Base-by-base conservation (phyloP, 2,113 vertebrate species). In the Charina bottae region DNA sequence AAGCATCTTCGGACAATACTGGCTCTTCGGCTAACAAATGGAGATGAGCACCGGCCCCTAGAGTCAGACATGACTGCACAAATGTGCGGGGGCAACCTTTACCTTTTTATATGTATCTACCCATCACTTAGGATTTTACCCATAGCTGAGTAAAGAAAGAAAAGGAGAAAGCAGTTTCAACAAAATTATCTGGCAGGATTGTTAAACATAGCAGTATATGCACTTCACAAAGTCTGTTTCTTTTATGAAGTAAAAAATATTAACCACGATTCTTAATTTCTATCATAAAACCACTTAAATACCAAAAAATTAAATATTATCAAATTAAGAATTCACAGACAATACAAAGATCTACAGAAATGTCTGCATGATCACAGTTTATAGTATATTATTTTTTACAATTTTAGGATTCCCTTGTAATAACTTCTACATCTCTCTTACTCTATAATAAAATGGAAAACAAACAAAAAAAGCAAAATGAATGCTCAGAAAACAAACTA, bases 161-260 rank as follows among this genome's bases (percentile, higher is more conserved):
- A 89, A 89, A 49, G 8, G 42, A 64, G 4, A 64, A 89, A 64
- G 37, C 11, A 64, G 64, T 62, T 89, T 53, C 2, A 49, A 64
- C 7, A 19, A 0, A 62, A 49, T 33, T 0, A 3, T 88, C 56
- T 88, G 12, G 13, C 19, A 60, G 1, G 6, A 1, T 37, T 58
- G n/a, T 55, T 86, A 86, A 53, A 24, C 7, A 53, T 4, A 58
- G n/a, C 23, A 87, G 33, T 37, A 8, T 0, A 15, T 90, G 5
- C 11, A 6, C n/a, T 55, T 89, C 53, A 1, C 59, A 26, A 60
- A 60, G 7, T 19, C 21, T 53, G 46, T 93, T 93, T 56, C 92
- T 64, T 68, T 13, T 60, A 33, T 42, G 72, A 93, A 90, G 86
- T 88, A 92, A 93, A 89, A 64, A 83, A 93, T 92, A 24, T 1